A percentile compares a stretch with the other conserved stretches of the same genome.
Conservation (phyloP, 2,888 invertebrate genomes). For the Ferdinandea cuprea region DNA sequence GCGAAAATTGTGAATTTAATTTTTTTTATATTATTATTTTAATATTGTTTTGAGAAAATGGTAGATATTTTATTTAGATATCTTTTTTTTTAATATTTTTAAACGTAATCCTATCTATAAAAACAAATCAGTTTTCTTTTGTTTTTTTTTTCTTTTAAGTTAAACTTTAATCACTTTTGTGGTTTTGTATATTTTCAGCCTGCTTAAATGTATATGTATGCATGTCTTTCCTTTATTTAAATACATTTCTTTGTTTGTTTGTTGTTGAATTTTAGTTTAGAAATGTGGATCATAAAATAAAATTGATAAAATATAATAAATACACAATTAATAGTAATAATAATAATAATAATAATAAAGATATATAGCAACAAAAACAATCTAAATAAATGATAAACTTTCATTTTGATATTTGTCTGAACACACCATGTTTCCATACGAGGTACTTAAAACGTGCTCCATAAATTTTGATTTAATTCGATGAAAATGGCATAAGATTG, state of each 20-base stretch:
- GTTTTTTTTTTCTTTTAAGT: conserved; percentile 41
- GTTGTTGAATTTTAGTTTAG: conserved; percentile 2
- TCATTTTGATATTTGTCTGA: conserved; percentile 72
- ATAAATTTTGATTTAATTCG: background rate
- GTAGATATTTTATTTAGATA: conserved; percentile 16
- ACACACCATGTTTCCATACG: conserved; percentile 68
- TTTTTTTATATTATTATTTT: background rate
- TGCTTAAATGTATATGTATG: conserved; percentile 19
- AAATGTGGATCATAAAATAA: conserved; percentile 8
- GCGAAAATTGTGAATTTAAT: conserved; percentile 33
- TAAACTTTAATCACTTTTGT: conserved; percentile 67
- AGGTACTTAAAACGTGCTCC: conserved; percentile 66
- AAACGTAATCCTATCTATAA: conserved; percentile 37
- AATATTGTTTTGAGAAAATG: conserved; percentile 15
- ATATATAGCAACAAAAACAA: conserved; percentile 21
- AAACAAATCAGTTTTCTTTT: conserved; percentile 32
- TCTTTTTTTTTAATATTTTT: conserved; percentile 25
- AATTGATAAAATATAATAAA: conserved; percentile 11
- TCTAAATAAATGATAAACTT: conserved; percentile 48
- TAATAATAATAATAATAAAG: conserved; percentile 14
- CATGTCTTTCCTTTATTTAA: background rate
- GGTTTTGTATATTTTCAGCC: conserved; percentile 26
- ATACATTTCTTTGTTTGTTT: background rate
- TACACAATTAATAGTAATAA: conserved; percentile 6
- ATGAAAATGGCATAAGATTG: conserved; percentile 44